Conservation (phyloP, 2,888 invertebrate genomes). For the Drepanosiphum platanoidis region DNA sequence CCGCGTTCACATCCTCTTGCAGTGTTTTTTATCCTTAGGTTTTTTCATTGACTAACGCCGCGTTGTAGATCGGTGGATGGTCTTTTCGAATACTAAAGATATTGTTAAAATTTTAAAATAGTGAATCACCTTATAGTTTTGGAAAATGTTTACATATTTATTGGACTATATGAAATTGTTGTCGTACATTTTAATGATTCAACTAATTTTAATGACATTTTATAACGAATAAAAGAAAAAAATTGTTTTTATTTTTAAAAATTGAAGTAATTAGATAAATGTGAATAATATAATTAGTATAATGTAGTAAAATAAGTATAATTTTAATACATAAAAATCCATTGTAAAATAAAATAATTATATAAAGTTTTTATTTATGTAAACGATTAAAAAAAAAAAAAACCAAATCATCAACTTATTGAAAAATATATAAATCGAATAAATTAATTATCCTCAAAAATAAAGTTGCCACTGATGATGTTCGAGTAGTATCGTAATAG, state of each 20-base stretch:
- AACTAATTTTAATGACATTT: too few relatives aligned
- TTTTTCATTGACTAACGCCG: constrained; percentile 21
- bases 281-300: background rate
- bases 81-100: constrained; percentile 16
- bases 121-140: background rate
- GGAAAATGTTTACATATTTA: too few relatives aligned
- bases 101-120: constrained; percentile 15
- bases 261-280: too few relatives aligned
- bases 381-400: too few relatives aligned
- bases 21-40: constrained; percentile 30
- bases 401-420: background rate
- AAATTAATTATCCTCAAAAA: background rate
- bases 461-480: background rate
- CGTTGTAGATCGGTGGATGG: background rate
- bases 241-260: too few relatives aligned
- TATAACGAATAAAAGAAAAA: too few relatives aligned
- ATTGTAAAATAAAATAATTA: background rate
- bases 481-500: constrained; percentile 1
- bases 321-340: too few relatives aligned
- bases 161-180: too few relatives aligned
- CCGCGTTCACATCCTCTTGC: constrained; percentile 25
- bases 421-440: background rate
- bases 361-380: background rate
- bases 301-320: background rate
- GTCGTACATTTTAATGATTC: too few relatives aligned